Evolutionary conservation across 2,888 invertebrate genomes (phyloP), one percentile per base, ranked within the genome.

Genomic region (Diarsia dahlii): DNA sequence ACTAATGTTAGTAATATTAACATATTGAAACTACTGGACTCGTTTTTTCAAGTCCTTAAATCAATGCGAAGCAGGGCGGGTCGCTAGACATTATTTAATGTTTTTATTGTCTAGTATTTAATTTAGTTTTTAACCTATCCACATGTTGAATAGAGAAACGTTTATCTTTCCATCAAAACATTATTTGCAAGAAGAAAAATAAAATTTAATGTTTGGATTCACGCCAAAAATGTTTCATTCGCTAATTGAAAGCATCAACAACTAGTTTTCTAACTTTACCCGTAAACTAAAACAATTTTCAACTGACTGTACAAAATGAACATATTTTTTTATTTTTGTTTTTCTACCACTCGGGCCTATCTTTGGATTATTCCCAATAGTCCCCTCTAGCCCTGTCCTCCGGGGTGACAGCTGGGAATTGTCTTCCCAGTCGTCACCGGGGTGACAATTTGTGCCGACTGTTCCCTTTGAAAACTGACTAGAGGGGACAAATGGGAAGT

Each of bases 121-220:
- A 66, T 62, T 62, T 66, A 10, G 12, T 64, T 65, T 71, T 54
- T 67, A 39, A 60, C 28, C 9, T 60, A 62, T 63, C 39, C 13
- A 34, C 34, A 45, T 77, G 58, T 78, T 80, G 58, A 64, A 80
- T 64, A 64, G 18, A 20, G 23, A 1, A 46, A 3, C 34, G 80
- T 86, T 83, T 77, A 80, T 84, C 71, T 75, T 71, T 46, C 39
- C 66, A 70, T 75, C 77, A 84, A 74, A 86, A 74, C 71, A 84
- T 80, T 78, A 78, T 84, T 86, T 75, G 63, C 66, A 34, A 46
- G 34, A n/a, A 52, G 60, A 68, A 74, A 69, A 74, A 71, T 64
- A 66, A 71, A 64, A 66, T 64, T 15, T n/a, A 12, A 52, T 58
- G 48, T 72, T 86, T 85, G 84, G 84, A 39, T 46, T 13, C 15